Base-by-base conservation (phyloP, 2,113 vertebrate genomes). In the Todiramphus saurophagus region DNA sequence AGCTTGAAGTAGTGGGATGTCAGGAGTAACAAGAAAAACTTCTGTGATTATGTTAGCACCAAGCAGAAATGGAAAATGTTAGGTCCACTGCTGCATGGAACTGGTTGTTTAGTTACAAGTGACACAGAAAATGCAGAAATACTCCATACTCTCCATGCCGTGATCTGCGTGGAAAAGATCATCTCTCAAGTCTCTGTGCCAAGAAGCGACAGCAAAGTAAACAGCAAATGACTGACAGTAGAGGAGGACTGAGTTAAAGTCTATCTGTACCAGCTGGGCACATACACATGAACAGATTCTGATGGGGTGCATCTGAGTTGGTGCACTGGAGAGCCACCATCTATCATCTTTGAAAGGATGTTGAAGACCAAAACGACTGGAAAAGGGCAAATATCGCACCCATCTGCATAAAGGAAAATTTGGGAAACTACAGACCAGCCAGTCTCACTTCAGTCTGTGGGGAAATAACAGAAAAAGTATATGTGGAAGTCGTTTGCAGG, bases 51-150 rank as follows among this genome's bases (percentile, higher is more conserved):
- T 50, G 33, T 51, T 67, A 43, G 46, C 43, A 55, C 20, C 23
- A 79, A 67, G 46, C 16, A 28, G 33, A 64, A 59, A 13, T 64
- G 68, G 27, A 67, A 72, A 31, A 39, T 63, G 8, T 59, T 59
- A 39, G 14, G 7, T 66, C 50, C 39, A 7, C 33, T 4, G 1
- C 28, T 74, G 37, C 13, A 18, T 1, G 0, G 16, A 11, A 67
- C 16, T 85, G 37, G 14, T 44, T 78, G 31, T 37, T 75, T 35
- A 19, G 15, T 67, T 66, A 25, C 20, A n/a, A 59, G 30, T 46
- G 56, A 15, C 41, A 48, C 12, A 24, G 48, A 58, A 59, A 23
- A 63, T 27, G 33, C 5, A 44, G 41, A 76, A 53, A 18, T 72
- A 55, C 25, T 75, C 10, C 0, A 2, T 91, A 79, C 86, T 81